Percentiles rank a stretch among this genome's conserved stretches.
phyloP scores from a whole-genome alignment of 1,140 invertebrate species.

The Hypsibius dujardini region DNA sequence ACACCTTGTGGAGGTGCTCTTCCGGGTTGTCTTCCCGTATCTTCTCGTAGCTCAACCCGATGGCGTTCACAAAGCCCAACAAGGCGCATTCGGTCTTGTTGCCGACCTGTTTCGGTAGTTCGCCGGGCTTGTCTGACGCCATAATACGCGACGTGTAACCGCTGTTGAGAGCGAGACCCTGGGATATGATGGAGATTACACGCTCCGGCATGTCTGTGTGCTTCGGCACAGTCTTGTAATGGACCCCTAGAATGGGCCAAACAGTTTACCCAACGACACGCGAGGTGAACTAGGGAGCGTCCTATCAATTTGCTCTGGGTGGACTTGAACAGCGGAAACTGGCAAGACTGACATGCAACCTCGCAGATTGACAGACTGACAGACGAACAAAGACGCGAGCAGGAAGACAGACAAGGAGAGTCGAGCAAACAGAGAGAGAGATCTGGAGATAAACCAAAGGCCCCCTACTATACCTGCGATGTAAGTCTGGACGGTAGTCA shows the following conservation, averaged over 20 bases:
- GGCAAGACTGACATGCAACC: too few species aligned
- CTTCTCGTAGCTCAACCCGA: conserved; percentile 28
- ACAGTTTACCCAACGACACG: not conserved
- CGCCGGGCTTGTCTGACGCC: conserved; percentile 26
- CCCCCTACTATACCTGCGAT: conserved; percentile 19
- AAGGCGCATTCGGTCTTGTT: conserved; percentile 33
- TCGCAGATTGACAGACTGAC: too few species aligned
- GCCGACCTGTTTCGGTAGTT: conserved; percentile 26
- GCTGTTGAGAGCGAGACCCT: conserved; percentile 23
- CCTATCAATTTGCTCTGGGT: not conserved
- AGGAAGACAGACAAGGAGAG: too few species aligned
- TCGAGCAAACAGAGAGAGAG: not conserved
- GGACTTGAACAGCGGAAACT: not conserved
- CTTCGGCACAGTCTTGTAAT: conserved; percentile 14
- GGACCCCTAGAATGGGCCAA: conserved; percentile 18
- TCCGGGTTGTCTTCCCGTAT: conserved; percentile 27
- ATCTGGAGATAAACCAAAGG: not conserved
- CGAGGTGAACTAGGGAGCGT: too few species aligned
- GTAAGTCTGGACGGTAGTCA: conserved; percentile 28
- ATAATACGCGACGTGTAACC: conserved; percentile 30
- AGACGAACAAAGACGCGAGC: too few species aligned
- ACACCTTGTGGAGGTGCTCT: conserved; percentile 28
- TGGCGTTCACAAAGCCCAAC: conserved; percentile 28
- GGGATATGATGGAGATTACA: conserved; percentile 17
- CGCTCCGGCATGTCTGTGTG: conserved; percentile 20